A percentile compares a stretch with the other conserved stretches of the same genome.
Evolutionary conservation across 2,888 invertebrate species (phyloP).

Genomic region (Parelbella ahira): DNA sequence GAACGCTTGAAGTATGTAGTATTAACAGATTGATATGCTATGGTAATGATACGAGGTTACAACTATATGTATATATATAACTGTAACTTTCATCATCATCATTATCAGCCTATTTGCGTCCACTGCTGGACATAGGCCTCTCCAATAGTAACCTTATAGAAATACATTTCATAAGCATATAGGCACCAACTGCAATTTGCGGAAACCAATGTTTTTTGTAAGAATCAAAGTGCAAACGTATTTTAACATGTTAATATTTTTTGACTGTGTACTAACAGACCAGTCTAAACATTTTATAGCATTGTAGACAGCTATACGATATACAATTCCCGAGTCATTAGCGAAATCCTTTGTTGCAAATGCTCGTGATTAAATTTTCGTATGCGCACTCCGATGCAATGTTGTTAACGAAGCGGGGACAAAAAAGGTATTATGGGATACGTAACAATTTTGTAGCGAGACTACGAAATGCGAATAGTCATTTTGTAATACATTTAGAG

Average conservation of each 20-base stretch:
- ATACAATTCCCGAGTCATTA: constrained; percentile 17
- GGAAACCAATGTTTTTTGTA: no score
- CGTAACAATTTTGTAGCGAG: constrained; percentile 17
- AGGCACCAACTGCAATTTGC: no score
- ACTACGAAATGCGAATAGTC: constrained; percentile 5
- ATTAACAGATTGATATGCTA: no score
- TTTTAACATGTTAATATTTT: not conserved
- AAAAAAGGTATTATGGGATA: constrained; percentile 16
- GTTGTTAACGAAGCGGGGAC: constrained; percentile 21
- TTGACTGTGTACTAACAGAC: not conserved
- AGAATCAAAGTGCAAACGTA: no score
- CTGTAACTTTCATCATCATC: no score
- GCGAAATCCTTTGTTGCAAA: constrained; percentile 18
- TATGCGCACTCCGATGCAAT: constrained; percentile 15
- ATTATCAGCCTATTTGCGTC: no score
- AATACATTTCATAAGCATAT: no score
- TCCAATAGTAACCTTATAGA: no score
- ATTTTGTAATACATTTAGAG: constrained; percentile 21
- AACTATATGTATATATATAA: no score
- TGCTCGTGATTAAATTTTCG: constrained; percentile 23
- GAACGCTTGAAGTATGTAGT: no score
- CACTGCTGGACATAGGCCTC: no score
- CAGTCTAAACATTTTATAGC: not conserved
- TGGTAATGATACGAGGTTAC: no score
- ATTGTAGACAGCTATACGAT: not conserved